Percentiles rank a stretch among this genome's conserved stretches.
Conservation (phyloP, 2,888 invertebrate genomes). For the Ectemnius cavifrons region DNA sequence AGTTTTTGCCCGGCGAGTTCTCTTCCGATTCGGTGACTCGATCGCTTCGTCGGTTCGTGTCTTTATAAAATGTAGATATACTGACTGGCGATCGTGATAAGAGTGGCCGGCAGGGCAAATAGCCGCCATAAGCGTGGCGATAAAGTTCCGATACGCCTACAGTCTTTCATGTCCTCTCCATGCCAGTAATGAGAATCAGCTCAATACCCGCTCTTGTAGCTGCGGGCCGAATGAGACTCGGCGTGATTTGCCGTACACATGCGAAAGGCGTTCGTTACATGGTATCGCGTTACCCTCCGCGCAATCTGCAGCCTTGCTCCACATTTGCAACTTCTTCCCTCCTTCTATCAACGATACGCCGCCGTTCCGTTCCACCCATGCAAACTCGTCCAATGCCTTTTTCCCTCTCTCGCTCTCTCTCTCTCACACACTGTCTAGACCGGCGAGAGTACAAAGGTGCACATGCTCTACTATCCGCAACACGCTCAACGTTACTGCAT, state of each 20-base stretch:
- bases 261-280: slow-evolving; percentile 26
- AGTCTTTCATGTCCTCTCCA: slow-evolving; percentile 2
- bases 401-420: slow-evolving; percentile 12
- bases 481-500: background rate
- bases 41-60: background rate
- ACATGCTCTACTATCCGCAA: background rate
- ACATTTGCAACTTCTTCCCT: slow-evolving; percentile 66
- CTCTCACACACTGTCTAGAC: too few relatives aligned
- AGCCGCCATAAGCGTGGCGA: slow-evolving; percentile 13
- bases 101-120: slow-evolving; percentile 19
- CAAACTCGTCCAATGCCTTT: slow-evolving; percentile 23
- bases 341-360: slow-evolving; percentile 23
- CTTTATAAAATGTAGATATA: slow-evolving; percentile 22
- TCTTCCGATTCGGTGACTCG: slow-evolving; percentile 14
- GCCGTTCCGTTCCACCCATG: slow-evolving; percentile 13
- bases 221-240: slow-evolving; percentile 10
- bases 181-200: slow-evolving; percentile 7
- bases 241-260: slow-evolving; percentile 35
- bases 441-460: background rate
- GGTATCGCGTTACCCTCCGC: slow-evolving; percentile 64
- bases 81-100: slow-evolving; percentile 26
- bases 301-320: slow-evolving; percentile 69
- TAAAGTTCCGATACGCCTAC: background rate
- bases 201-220: too few relatives aligned
- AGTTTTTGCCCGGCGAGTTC: background rate